These are phyloP conservation scores for Strigops habroptila DNA, from an alignment of 2,113 vertebrate genomes.

Conservation along the genomic window DNA sequence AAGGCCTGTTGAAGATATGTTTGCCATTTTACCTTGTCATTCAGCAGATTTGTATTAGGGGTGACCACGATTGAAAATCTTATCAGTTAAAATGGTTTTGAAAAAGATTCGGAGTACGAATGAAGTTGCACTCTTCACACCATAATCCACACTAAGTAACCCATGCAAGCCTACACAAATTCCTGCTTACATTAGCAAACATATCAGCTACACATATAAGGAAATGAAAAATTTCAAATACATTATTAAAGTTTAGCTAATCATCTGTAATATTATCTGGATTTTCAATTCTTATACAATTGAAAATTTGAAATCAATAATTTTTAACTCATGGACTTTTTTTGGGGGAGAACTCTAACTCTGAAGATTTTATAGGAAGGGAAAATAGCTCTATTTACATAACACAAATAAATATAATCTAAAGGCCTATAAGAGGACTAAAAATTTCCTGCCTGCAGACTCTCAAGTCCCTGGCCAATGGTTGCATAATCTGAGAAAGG, in stretches of 20 bases:
- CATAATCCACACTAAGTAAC: background rate
- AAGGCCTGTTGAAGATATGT: background rate
- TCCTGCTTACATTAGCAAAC: background rate
- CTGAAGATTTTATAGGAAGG: background rate
- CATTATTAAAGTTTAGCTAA: background rate
- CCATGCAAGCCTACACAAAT: background rate
- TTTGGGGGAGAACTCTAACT: background rate
- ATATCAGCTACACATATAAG: accelerated
- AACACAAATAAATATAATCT: background rate
- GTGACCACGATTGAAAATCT: background rate
- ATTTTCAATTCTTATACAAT: background rate
- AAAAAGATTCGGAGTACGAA: background rate
- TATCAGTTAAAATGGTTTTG: background rate
- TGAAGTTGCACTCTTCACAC: background rate
- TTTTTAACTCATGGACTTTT: background rate
- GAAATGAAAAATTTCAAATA: background rate
- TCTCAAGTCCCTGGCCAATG: background rate
- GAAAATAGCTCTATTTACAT: background rate
- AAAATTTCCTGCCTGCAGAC: background rate
- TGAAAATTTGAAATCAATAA: background rate
- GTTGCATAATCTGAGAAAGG: background rate
- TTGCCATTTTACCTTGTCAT: background rate
- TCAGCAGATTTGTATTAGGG: background rate
- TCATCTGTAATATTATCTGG: background rate
- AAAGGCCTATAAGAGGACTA: background rate